Percentiles rank a stretch among this genome's conserved stretches.
These are phyloP conservation scores for Labroides dimidiatus DNA, from an alignment of 2,797 vertebrate genomes.

Conservation along the genomic window DNA sequence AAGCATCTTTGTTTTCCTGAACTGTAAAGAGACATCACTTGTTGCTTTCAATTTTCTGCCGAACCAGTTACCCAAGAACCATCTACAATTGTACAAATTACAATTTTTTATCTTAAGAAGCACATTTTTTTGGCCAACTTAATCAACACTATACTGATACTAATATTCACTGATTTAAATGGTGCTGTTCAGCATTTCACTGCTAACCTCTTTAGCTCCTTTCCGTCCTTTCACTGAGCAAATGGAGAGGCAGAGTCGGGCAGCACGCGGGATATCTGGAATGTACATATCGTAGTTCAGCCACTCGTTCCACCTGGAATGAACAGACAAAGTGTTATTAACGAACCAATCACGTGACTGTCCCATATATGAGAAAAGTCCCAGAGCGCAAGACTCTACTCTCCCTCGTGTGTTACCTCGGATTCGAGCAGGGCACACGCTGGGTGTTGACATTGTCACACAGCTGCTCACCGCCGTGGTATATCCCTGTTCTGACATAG, in stretches of 20 bases:
- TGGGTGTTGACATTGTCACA: slow-evolving; percentile 99
- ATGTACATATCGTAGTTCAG: slow-evolving; percentile 97
- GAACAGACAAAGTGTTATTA: slow-evolving; percentile 8
- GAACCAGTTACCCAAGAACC: background rate
- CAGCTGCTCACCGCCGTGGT: slow-evolving; percentile 97
- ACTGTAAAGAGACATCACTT: background rate
- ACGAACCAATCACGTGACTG: slow-evolving; percentile 3
- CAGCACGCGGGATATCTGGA: slow-evolving; percentile 95
- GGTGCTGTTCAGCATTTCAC: slow-evolving; percentile 2
- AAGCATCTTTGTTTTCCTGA: slow-evolving; percentile 6
- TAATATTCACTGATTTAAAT: background rate
- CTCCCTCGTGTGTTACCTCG: slow-evolving; percentile 84
- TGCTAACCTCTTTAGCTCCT: slow-evolving; percentile 95
- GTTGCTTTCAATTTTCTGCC: slow-evolving; percentile 1
- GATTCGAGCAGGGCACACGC: slow-evolving; percentile 97
- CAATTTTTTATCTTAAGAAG: background rate
- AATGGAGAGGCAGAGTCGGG: slow-evolving; percentile 97
- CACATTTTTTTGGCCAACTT: background rate
- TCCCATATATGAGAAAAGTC: background rate
- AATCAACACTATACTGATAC: background rate
- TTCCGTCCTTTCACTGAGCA: slow-evolving; percentile 98
- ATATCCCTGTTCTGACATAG: slow-evolving; percentile 98
- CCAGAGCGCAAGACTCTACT: background rate
- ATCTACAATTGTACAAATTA: background rate
- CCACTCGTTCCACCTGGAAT: slow-evolving; percentile 96